These are phyloP conservation scores for Drosophila suzukii DNA, from an alignment of 1,140 invertebrate species.

Conservation along the genomic window DNA sequence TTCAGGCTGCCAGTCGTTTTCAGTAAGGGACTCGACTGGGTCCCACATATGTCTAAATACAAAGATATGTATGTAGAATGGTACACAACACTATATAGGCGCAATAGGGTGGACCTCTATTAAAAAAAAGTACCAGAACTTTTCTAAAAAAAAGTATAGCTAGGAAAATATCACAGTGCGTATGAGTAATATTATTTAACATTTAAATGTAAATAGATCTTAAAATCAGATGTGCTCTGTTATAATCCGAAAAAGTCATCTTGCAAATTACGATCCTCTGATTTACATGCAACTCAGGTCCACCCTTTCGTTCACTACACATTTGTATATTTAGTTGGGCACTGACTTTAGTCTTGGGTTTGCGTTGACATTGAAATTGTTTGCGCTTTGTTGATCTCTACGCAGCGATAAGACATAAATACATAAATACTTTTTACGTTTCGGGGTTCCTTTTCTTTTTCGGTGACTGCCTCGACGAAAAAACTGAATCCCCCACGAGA, in stretches of 20 bases:
- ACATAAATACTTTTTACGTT: slow-evolving; percentile 67
- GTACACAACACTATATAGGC: slow-evolving; percentile 15
- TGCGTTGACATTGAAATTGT: slow-evolving; percentile 82
- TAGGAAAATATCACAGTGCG: slow-evolving; percentile 3
- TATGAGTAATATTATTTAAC: slow-evolving; percentile 14
- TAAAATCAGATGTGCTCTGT: not conserved
- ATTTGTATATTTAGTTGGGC: slow-evolving; percentile 66
- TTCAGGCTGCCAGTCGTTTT: slow-evolving; percentile 54
- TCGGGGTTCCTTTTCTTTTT: slow-evolving; percentile 21
- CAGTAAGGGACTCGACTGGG: slow-evolving; percentile 42
- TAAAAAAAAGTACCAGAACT: not conserved
- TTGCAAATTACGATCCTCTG: not conserved
- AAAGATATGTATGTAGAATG: not conserved
- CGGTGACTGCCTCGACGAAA: slow-evolving; percentile 20
- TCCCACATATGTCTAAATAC: slow-evolving; percentile 21
- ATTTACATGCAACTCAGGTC: not conserved
- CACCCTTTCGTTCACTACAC: slow-evolving; percentile 31
- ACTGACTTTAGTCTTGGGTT: slow-evolving; percentile 71
- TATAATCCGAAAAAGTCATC: not conserved
- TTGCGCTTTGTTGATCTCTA: slow-evolving; percentile 77
- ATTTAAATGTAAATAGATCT: not conserved
- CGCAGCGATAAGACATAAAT: slow-evolving; percentile 78
- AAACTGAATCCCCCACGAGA: slow-evolving; percentile 27
- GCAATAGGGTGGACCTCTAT: slow-evolving; percentile 19
- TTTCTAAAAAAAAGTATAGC: too few species aligned